phyloP scores from a whole-genome alignment of 1,140 invertebrate species.

The Sycophila sp. region DNA sequence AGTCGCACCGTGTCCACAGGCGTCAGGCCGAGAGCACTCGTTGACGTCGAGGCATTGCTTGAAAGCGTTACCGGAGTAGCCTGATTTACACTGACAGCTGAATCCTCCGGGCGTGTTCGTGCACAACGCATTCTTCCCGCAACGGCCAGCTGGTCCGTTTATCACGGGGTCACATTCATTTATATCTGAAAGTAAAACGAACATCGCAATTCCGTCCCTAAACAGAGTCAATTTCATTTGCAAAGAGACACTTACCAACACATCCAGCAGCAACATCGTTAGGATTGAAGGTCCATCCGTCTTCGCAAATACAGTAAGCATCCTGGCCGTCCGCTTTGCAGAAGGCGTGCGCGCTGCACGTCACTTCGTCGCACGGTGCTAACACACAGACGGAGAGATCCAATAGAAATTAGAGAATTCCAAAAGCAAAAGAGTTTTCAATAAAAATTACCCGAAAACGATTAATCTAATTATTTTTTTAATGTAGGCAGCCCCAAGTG shows the following conservation, averaged over 20 bases:
- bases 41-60: conserved; percentile 84
- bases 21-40: conserved; percentile 76
- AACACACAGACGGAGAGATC: background rate
- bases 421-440: background rate
- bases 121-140: conserved; percentile 86
- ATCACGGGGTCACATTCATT: conserved; percentile 85
- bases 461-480: too few species aligned
- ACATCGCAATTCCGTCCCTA: too few species aligned
- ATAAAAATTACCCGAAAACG: too few species aligned
- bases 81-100: conserved; percentile 81
- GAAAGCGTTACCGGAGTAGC: conserved; percentile 82
- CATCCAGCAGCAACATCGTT: conserved; percentile 88
- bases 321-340: conserved; percentile 90
- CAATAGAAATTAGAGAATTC: background rate
- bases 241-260: conserved; percentile 74
- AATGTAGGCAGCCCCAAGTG: too few species aligned
- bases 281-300: conserved; percentile 93
- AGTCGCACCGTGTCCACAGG: conserved; percentile 82
- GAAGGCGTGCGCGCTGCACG: conserved; percentile 87
- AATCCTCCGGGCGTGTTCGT: conserved; percentile 83
- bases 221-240: too few species aligned
- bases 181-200: conserved; percentile 84
- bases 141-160: conserved; percentile 81
- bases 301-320: conserved; percentile 92
- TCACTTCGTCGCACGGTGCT: conserved; percentile 91